These are phyloP conservation scores for Rhynchonema sp. DNA, from an alignment of 2,888 invertebrate genomes.

Conservation along the genomic window DNA sequence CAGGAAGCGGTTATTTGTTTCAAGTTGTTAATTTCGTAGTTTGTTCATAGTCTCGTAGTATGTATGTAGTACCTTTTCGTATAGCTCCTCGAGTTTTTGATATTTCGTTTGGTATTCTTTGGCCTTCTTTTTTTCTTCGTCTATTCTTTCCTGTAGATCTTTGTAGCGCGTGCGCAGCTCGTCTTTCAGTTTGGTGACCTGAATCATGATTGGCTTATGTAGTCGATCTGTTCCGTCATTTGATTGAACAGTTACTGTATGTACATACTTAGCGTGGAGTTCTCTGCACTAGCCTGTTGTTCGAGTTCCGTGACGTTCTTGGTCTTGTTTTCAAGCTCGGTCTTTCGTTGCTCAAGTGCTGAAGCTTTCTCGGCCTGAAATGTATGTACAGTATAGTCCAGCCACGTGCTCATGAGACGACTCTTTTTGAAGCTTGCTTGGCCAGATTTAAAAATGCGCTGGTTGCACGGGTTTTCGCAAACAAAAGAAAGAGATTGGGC, in stretches of 20 bases:
- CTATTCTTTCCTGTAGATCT: slow-evolving; percentile 5
- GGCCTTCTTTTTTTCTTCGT: slow-evolving; percentile 7
- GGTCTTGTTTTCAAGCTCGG: slow-evolving; percentile 1
- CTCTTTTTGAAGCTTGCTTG: no score
- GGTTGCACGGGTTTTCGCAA: no score
- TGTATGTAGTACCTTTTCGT: no score
- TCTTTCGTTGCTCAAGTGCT: slow-evolving; percentile 13
- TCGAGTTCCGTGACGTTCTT: slow-evolving; percentile 1
- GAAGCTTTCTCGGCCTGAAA: slow-evolving; percentile 15
- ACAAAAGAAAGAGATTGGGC: no score
- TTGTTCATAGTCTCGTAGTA: no score
- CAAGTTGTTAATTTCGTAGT: no score
- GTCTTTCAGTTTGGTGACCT: slow-evolving; percentile 7
- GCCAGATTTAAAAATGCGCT: no score
- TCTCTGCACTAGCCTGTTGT: background rate
- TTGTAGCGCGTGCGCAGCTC: slow-evolving; percentile 7
- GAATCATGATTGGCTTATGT: background rate
- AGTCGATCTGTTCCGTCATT: no score
- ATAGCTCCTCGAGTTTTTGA: slow-evolving; percentile 24
- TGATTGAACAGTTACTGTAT: no score
- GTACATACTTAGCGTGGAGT: no score
- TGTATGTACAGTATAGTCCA: background rate
- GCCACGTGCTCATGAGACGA: no score
- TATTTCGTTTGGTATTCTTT: slow-evolving; percentile 25
- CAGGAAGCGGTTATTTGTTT: no score